Conservation (phyloP, 2,113 vertebrate genomes). For the Ophthalmolycus amberensis region DNA sequence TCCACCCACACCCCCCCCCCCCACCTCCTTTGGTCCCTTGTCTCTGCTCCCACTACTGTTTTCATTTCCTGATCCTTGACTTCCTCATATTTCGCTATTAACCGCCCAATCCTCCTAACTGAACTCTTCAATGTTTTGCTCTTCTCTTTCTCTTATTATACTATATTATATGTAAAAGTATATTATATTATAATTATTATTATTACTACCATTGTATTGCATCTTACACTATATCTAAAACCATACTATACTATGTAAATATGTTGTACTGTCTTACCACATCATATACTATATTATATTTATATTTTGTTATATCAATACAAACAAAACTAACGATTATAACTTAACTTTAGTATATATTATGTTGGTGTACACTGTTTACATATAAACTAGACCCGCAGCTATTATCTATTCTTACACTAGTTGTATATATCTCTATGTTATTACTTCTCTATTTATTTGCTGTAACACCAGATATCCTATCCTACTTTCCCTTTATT, state of each 20-base stretch:
- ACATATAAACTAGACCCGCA: neutral
- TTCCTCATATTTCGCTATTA: conserved; percentile 3
- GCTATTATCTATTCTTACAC: neutral
- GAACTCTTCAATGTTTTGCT: neutral
- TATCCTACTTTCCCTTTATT: neutral
- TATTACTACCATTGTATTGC: neutral
- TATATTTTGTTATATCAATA: too few species aligned
- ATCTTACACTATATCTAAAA: too few species aligned
- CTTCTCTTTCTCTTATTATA: neutral
- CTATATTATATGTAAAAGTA: neutral
- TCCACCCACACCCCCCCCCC: neutral
- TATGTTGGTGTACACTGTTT: too few species aligned
- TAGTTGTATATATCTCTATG: neutral
- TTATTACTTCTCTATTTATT: neutral
- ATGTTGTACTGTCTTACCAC: neutral
- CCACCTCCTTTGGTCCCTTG: conserved; percentile 20
- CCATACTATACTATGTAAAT: neutral
- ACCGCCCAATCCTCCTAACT: neutral
- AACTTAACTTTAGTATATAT: neutral
- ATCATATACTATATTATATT: too few species aligned
- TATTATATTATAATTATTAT: neutral
- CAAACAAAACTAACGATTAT: too few species aligned
- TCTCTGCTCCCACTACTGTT: conserved; percentile 30
- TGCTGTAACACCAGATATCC: neutral
- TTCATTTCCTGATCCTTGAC: conserved; percentile 32